Evolutionary conservation across 1,140 invertebrate species (phyloP), one percentile per base, ranked within the genome.

Genomic region (Drosophila chauvacae): DNA sequence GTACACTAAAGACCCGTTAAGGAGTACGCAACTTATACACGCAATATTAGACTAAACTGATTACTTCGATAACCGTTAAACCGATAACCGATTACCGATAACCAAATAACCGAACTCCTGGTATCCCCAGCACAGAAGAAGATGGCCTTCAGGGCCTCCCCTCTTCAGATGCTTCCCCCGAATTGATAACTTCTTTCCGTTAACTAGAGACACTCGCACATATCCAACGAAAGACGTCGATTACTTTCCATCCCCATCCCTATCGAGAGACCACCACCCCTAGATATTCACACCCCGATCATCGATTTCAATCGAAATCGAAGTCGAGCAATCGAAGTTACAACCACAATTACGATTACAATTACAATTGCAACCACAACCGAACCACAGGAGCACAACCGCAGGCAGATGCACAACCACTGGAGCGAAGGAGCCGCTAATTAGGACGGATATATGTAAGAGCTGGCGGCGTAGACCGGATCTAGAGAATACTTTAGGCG

Each of bases 131-230:
- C 35, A 68, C 44, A 20, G 44, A 66, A 41, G 20, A 3, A 30
- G 18, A 16, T 18, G 51, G 51, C 33, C 14, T 1, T 1, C 30
- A 30, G 28, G 9, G 33, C 26, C 42, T 20, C 33, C 45, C 35
- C 16, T 41, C 62, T 68, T 41, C 45, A 26, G 65, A 28, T 68
- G 45, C 65, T 51, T 69, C 16, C 64, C 44, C 28, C 59, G 20
- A 61, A 66, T 68, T 37, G 33, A 71, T n/a, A 58, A 57, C 37
- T 20, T 35, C 48, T 28, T 64, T 58, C 59, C 45, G 53, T 69
- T 58, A 72, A 72, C 69, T 72, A 72, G 69, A 72, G 68, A 72
- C 66, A 72, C 69, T 72, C 69, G 69, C 69, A 72, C 69, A 72
- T 72, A 72, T 72, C 69, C 69, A 72, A 72, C 30, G 68, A 72